phyloP scores from a whole-genome alignment of 2,797 vertebrate genomes.

The Rhinogobio ventralis region DNA sequence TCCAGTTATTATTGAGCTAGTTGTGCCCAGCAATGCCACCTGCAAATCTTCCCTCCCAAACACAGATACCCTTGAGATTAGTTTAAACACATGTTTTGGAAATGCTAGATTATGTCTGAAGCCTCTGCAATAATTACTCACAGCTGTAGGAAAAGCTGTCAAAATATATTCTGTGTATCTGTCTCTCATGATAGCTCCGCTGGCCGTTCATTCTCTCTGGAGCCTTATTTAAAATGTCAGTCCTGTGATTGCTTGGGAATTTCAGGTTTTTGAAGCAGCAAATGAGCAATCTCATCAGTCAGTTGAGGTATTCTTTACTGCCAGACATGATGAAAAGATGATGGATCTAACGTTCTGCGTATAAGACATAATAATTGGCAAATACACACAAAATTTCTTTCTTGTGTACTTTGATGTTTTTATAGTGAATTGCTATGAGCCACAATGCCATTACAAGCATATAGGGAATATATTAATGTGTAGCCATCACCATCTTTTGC shows the following conservation, averaged over 20 bases:
- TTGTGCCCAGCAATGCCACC: not conserved
- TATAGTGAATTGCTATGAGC: not conserved
- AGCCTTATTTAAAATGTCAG: constrained; percentile 41
- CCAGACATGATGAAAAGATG: constrained; percentile 2
- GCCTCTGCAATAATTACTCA: constrained; percentile 53
- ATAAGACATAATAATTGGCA: not conserved
- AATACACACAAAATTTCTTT: not conserved
- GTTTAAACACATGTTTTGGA: constrained; percentile 40
- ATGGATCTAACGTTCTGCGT: not conserved
- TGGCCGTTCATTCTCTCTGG: constrained; percentile 34
- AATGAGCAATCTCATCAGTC: constrained; percentile 5
- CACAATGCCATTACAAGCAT: not conserved
- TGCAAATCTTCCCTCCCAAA: not conserved
- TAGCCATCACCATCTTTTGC: not conserved
- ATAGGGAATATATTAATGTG: not conserved
- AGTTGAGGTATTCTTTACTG: constrained; percentile 9
- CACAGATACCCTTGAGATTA: constrained; percentile 25
- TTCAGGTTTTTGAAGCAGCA: constrained; percentile 31
- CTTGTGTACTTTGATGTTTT: not conserved
- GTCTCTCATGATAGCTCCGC: constrained; percentile 10
- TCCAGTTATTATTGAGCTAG: not conserved
- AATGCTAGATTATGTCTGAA: constrained; percentile 49
- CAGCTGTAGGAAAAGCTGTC: constrained; percentile 33
- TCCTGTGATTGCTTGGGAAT: constrained; percentile 18
- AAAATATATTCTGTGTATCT: constrained; percentile 54